Base-by-base conservation (phyloP, 2,113 vertebrate genomes). In the Cnemophilus loriae region DNA sequence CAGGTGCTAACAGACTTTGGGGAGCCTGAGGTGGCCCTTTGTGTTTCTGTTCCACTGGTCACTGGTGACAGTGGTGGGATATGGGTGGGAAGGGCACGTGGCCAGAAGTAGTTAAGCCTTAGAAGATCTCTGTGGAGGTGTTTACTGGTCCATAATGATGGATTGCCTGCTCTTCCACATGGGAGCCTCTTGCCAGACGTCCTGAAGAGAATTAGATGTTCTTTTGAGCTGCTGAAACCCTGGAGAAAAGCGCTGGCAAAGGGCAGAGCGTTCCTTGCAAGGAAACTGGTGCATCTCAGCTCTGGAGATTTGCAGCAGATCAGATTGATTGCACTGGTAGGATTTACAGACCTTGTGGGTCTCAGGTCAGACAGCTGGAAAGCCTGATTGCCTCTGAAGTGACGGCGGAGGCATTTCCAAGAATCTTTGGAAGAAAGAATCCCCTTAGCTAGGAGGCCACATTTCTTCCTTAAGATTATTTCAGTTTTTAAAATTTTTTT, bases 311-410 rank as follows among this genome's bases (percentile, higher is more conserved):
- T 94, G 85, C 79, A 81, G 73, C 46, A 68, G 92, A 41, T 84
- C 52, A 84, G 85, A 91, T 20, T 79, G 94, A 96, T 87, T 71
- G 70, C 53, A 7, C 61, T n/a, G 3, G 77, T 13, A 73, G 91
- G 89, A 94, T 94, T 96, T 96, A 79, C 64, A 69, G 73, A 52
- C 71, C 90, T 70, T n/a, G 19, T 2, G 53, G 44, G 63, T 85
- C 90, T 90, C 35, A 3, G 76, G 80, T 95, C 90, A 92, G 79
- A 82, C 78, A 84, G 57, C 85, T 94, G 91, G 84, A 73, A 95
- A 94, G 67, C 63, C 67, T 68, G 64, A 26, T 64, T 53, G 56
- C 69, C 71, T 93, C 83, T 93, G 80, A 86, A 86, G 69, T 46
- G 80, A 75, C 3, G 5, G 76, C 1, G 0, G 26, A 68, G 52